Evolutionary conservation across 2,113 vertebrate genomes (phyloP), one percentile per base, ranked within the genome.

Genomic region (Upupa epops): DNA sequence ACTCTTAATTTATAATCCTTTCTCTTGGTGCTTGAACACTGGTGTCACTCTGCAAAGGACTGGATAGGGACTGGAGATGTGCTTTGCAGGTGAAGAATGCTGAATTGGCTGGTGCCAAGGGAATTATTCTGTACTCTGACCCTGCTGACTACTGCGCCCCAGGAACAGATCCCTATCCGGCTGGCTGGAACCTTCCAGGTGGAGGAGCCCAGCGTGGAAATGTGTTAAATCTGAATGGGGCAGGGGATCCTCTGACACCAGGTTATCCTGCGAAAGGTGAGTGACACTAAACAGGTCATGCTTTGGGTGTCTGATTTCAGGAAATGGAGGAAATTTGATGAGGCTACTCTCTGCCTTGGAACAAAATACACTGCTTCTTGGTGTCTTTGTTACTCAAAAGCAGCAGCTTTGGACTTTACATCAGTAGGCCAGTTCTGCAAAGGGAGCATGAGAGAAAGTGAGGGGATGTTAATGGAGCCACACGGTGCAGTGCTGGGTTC

Each of bases 211-310:
- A 99, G 78, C 98, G 99, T 88, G 99, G 99, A 42, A 99, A 99
- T 83, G 96, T 99, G 6, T 97, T 99, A 82, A 99, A 98, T 83
- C 97, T 99, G 65, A 98, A 99, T 32, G 99, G 99, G 28, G 98
- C 98, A 13, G 99, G 99, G 54, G 99, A 99, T 87, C 98, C 99
- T 18, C 98, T 99, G 49, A 99, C 99, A 16, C 99, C 99, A 19
- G 99, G 99, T 11, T 99, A 99, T 90, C 99, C 99, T 14, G 99
- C 99, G 17, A 99, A 99, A 97, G 99, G 99, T 99, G 85, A 95
- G 93, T 92, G 31, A 32, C 26, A 4, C 6, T 28, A 32, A 51
- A 82, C 25, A 51, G 74, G 13, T 26, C 37, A 12, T 77, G 32
- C 31, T 86, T 9, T 68, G 21, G 64, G 17, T 4, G 18, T 59